phyloP scores from a whole-genome alignment of 2,113 vertebrate genomes.

The Ibidorhyncha struthersii region DNA sequence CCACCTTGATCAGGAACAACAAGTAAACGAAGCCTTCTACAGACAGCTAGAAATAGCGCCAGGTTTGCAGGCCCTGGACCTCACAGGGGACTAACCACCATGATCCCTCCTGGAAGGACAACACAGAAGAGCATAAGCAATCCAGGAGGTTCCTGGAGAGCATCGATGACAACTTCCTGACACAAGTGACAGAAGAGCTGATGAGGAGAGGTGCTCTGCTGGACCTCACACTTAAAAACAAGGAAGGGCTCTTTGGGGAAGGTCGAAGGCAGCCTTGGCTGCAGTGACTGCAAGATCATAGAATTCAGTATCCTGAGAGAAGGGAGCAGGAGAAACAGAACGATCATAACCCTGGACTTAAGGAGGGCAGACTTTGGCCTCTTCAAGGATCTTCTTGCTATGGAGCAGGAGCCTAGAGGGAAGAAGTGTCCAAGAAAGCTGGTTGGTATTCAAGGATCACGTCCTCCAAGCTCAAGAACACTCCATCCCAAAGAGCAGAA shows the following conservation, averaged over 20 bases:
- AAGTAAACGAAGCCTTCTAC: neutral
- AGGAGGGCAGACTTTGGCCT: neutral
- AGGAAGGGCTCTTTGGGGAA: neutral
- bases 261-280: neutral
- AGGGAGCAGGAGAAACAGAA: neutral
- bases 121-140: neutral
- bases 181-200: neutral
- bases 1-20: neutral
- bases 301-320: neutral
- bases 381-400: neutral
- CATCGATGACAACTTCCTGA: neutral
- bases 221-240: neutral
- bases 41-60: neutral
- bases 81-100: neutral
- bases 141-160: neutral
- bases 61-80: neutral
- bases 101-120: neutral
- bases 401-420: neutral
- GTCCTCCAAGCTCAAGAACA: neutral
- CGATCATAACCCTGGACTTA: too few relatives aligned
- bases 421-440: neutral
- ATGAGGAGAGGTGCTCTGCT: neutral
- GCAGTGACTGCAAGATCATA: neutral
- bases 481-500: neutral
- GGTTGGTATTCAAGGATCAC: neutral